Conservation (phyloP, 2,888 invertebrate genomes). For the Bellardia bayeri region DNA sequence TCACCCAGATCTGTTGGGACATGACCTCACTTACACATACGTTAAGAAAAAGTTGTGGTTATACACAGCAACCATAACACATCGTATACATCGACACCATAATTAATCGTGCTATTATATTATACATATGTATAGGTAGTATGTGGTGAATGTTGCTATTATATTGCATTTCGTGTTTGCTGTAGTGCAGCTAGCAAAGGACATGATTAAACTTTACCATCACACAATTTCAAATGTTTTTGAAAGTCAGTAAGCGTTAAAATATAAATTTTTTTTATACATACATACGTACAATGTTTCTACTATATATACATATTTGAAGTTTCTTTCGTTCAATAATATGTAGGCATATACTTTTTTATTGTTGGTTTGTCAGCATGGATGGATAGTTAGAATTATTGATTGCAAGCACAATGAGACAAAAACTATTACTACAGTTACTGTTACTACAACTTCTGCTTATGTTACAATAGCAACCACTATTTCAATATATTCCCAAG, state of each 20-base stretch:
- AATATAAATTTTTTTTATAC: neutral
- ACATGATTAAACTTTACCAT: conserved; percentile 10
- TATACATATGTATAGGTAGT: neutral
- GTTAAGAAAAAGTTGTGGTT: neutral
- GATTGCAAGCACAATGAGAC: conserved; percentile 33
- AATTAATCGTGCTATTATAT: conserved; percentile 36
- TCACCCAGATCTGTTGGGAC: neutral
- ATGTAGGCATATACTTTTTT: neutral
- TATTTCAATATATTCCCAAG: conserved; percentile 34
- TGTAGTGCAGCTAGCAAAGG: neutral
- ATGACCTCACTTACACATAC: neutral
- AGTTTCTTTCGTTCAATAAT: neutral
- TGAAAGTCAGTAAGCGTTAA: neutral
- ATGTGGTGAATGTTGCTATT: neutral
- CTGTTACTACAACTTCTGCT: neutral
- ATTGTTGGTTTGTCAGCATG: neutral
- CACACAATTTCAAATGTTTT: conserved; percentile 15
- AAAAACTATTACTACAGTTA: conserved; percentile 7
- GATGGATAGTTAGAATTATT: conserved; percentile 32
- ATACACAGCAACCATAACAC: neutral
- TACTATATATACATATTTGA: neutral
- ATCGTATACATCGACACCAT: conserved; percentile 53
- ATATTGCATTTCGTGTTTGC: conserved; percentile 15
- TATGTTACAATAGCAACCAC: conserved; percentile 5
- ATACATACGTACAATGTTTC: neutral